A percentile compares a stretch with the other conserved stretches of the same genome.
phyloP scores from a whole-genome alignment of 2,888 invertebrate genomes.

The Suillia variegata region DNA sequence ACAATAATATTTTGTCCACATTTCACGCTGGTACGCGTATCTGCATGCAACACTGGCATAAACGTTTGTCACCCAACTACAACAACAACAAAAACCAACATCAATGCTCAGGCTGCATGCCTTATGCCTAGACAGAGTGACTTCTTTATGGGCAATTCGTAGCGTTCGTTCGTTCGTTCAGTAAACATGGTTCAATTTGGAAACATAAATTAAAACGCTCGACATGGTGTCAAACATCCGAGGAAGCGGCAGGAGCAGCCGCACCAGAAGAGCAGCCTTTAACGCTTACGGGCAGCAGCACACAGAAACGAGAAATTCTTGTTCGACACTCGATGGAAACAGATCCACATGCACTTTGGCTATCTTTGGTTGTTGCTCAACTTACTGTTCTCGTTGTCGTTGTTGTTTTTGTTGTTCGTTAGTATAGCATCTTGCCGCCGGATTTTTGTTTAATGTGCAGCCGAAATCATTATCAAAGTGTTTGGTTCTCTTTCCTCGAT shows the following conservation, averaged over 20 bases:
- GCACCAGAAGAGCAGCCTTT: background rate
- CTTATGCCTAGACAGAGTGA: background rate
- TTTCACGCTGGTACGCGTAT: too few relatives aligned
- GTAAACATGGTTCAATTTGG: background rate
- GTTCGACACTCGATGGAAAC: too few relatives aligned
- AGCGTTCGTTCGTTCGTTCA: too few relatives aligned
- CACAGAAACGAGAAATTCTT: slow-evolving; percentile 29
- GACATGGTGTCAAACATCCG: background rate
- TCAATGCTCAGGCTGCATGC: background rate
- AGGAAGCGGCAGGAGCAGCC: background rate
- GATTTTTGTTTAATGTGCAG: background rate
- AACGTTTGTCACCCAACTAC: too few relatives aligned
- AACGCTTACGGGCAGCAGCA: background rate
- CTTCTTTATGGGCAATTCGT: slow-evolving; percentile 1
- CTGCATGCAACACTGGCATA: too few relatives aligned
- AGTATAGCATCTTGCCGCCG: background rate
- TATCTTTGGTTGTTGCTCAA: background rate
- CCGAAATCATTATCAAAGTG: background rate
- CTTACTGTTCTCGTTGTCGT: slow-evolving; percentile 11
- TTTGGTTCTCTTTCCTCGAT: too few relatives aligned
- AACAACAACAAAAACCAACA: too few relatives aligned
- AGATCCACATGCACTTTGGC: too few relatives aligned
- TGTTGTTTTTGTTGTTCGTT: slow-evolving; percentile 19
- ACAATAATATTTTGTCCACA: too few relatives aligned
- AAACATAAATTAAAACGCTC: background rate